These are phyloP conservation scores for Botia almorhae DNA, from an alignment of 2,797 vertebrate genomes.

Conservation along the genomic window DNA sequence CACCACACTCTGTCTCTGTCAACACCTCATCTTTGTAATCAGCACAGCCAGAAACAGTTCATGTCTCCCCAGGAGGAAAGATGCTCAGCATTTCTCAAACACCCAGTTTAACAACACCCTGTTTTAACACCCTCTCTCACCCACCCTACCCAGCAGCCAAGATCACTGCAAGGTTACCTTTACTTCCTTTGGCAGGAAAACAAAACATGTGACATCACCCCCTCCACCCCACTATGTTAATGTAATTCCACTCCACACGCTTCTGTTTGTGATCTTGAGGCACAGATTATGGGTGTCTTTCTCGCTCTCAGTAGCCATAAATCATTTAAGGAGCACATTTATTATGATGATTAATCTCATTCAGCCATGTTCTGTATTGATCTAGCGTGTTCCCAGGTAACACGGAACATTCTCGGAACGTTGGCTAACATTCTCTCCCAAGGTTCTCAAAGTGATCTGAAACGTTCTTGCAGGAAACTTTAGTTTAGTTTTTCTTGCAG, in stretches of 20 bases:
- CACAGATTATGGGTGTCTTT: slow-evolving; percentile 11
- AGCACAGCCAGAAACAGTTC: slow-evolving; percentile 26
- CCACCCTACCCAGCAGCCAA: slow-evolving; percentile 25
- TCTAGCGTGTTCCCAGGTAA: not conserved
- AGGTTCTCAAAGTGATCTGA: no score
- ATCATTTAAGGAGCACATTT: slow-evolving; percentile 18
- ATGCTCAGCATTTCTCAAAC: slow-evolving; percentile 26
- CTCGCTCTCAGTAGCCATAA: slow-evolving; percentile 10
- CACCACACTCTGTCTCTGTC: no score
- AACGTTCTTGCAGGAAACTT: no score
- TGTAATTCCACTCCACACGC: slow-evolving; percentile 41
- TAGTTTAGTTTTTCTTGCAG: no score
- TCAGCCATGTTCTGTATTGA: slow-evolving; percentile 40
- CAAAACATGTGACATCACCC: slow-evolving; percentile 36
- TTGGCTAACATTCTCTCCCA: no score
- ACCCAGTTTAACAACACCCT: no score
- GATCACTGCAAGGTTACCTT: slow-evolving; percentile 53
- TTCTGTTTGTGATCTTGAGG: slow-evolving; percentile 19
- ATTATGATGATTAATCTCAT: slow-evolving; percentile 7
- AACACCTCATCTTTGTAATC: slow-evolving; percentile 19
- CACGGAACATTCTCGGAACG: no score
- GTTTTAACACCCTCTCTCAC: slow-evolving; percentile 29
- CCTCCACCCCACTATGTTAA: slow-evolving; percentile 22
- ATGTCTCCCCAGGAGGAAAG: slow-evolving; percentile 12
- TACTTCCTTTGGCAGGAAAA: slow-evolving; percentile 31